Base-by-base conservation (phyloP, 2,888 invertebrate species). In the Tortrix viridana region DNA sequence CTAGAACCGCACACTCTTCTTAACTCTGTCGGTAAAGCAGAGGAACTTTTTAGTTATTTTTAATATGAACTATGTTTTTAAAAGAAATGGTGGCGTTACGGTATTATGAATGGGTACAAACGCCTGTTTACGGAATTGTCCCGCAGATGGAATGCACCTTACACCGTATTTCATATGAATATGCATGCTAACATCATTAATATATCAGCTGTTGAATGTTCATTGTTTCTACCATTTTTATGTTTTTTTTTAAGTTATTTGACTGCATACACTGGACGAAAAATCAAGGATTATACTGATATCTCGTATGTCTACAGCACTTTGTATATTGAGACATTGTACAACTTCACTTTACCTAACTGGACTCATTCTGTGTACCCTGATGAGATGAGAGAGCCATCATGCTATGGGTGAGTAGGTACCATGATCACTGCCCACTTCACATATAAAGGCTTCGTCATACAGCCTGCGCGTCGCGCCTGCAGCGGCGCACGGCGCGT, bases 301-400 rank as follows among this genome's bases (percentile, higher is more conserved):
- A 86, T 95, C 1, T 89, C 93, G 65, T 93, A 93, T 65, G 81
- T 97, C 12, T 96, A 95, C 75, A 95, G 94, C 73, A 93, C 92
- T 0, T 82, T 97, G 3, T 93, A 85, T 46, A 96, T 97, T 61
- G 97, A 97, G 85, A 76, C 79, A 2, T 69, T 94, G 3, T 94
- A 95, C 68, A 96, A 96, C 67, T 88, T 89, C 46, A 89, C 92
- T 0, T 77, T 96, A 56, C 96, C 96, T 0, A 85, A 89, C 7
- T 96, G 96, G 96, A 94, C 96, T 0, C 80, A 90, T 43, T 84
- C 86, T 20, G 93, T 96, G 1, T 96, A 91, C 78, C 96, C 96
- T 0, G 86, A 94, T 2, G 93, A 94, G 74, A 84, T 97, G 87
- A 80, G 84, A 44, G 92, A 92, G 41, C 91, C 95, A n/a, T 93